Percentiles rank a stretch among this genome's conserved stretches.
Conservation (phyloP, 2,797 vertebrate genomes). For the Nyctibius grandis region DNA sequence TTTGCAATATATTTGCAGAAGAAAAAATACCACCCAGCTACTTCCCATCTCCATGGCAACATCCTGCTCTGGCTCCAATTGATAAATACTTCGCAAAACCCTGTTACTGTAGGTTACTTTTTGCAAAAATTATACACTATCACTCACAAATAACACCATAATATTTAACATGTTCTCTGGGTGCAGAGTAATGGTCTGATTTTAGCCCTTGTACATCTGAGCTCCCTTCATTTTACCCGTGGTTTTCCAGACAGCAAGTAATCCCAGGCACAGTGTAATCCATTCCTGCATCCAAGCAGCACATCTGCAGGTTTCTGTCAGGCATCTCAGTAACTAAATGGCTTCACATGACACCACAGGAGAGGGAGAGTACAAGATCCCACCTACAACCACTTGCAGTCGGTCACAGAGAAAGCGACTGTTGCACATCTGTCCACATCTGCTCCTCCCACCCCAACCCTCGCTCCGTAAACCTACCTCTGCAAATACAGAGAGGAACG, state of each 20-base stretch:
- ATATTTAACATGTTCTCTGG: neutral
- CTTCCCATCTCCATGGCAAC: constrained; percentile 72
- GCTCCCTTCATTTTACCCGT: neutral
- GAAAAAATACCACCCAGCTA: constrained; percentile 33
- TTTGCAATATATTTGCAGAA: constrained; percentile 53
- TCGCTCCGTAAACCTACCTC: accelerated
- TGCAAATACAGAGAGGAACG: accelerated
- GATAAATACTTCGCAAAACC: constrained; percentile 38
- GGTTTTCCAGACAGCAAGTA: neutral
- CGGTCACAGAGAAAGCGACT: neutral
- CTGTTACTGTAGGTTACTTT: neutral
- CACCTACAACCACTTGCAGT: neutral
- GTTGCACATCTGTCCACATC: neutral
- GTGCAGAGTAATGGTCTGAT: neutral
- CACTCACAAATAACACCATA: neutral
- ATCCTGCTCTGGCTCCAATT: constrained; percentile 22
- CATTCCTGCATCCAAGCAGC: accelerated
- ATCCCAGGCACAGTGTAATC: neutral
- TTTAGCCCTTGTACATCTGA: neutral
- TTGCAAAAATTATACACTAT: neutral
- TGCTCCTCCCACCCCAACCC: neutral
- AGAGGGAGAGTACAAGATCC: neutral
- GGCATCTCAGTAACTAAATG: neutral
- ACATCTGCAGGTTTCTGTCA: neutral
- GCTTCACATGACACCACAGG: neutral